phyloP scores from a whole-genome alignment of 2,888 invertebrate genomes.

The Melanchra persicariae region DNA sequence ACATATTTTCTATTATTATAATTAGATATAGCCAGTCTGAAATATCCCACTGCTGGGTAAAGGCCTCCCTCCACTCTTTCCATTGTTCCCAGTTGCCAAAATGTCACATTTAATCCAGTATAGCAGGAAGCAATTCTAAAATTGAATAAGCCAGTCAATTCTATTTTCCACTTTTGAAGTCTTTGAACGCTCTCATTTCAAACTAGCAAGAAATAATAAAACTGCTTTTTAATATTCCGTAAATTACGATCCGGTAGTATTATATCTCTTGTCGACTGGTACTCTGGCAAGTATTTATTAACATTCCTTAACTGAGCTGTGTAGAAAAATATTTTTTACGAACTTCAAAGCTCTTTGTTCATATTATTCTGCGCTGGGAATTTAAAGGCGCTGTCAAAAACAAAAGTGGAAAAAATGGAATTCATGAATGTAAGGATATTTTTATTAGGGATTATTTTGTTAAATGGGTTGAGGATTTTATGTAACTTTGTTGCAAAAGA shows the following conservation, averaged over 20 bases:
- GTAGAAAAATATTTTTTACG: conserved; percentile 25
- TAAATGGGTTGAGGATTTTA: neutral
- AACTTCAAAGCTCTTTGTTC: conserved; percentile 43
- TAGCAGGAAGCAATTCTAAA: conserved; percentile 1
- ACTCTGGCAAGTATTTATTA: conserved; percentile 51
- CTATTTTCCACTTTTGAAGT: conserved; percentile 5
- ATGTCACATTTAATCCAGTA: neutral
- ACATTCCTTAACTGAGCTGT: conserved; percentile 41
- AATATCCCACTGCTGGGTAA: no score
- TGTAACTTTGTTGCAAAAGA: neutral
- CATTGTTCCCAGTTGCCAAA: no score
- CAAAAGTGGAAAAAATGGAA: conserved; percentile 26
- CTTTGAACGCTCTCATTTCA: conserved; percentile 6
- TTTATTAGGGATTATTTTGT: conserved; percentile 2
- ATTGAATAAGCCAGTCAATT: neutral
- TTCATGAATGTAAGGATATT: conserved; percentile 17
- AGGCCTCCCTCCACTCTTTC: no score
- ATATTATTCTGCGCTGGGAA: conserved; percentile 28
- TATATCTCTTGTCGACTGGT: conserved; percentile 36
- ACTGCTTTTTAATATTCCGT: conserved; percentile 33
- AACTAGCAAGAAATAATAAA: conserved; percentile 27
- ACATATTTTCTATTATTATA: no score
- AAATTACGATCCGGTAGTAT: no score
- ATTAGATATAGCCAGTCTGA: no score
- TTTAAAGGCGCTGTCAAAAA: conserved; percentile 46